A percentile compares a stretch with the other conserved stretches of the same genome.
Evolutionary conservation across 2,888 invertebrate species (phyloP).

Genomic region (Argyresthia albistria): DNA sequence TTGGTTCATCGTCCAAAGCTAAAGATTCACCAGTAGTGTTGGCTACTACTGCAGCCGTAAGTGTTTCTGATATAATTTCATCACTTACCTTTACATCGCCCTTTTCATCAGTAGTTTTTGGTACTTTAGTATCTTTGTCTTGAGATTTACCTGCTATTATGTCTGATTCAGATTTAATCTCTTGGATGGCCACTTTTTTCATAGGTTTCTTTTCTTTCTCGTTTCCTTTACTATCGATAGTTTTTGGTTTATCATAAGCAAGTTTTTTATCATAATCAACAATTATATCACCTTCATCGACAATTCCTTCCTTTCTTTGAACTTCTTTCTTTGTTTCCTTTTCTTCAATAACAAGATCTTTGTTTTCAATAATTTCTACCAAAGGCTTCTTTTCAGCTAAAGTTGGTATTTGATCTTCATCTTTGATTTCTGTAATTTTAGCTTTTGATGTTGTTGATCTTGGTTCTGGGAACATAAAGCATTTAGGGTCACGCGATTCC

Average conservation of each 20-base stretch:
- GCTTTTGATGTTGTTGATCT: slow-evolving; percentile 16
- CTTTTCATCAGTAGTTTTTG: not conserved
- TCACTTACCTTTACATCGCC: not conserved
- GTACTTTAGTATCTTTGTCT: too few species aligned
- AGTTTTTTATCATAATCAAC: slow-evolving; percentile 38
- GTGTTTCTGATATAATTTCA: not conserved
- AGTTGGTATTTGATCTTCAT: slow-evolving; percentile 13
- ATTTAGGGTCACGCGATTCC: too few species aligned
- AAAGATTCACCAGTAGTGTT: too few species aligned
- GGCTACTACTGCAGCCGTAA: too few species aligned
- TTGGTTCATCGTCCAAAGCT: too few species aligned
- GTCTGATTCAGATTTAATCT: not conserved
- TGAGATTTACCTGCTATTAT: too few species aligned
- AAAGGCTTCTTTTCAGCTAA: slow-evolving; percentile 36
- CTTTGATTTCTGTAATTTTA: slow-evolving; percentile 20
- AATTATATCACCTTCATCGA: slow-evolving; percentile 26
- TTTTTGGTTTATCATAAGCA: slow-evolving; percentile 18
- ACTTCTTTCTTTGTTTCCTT: slow-evolving; percentile 11
- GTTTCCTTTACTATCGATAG: not conserved
- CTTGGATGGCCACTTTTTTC: not conserved
- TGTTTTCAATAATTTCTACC: slow-evolving; percentile 41
- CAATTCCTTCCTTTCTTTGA: slow-evolving; percentile 15
- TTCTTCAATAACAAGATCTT: slow-evolving; percentile 17
- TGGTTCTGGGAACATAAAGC: slow-evolving; percentile 19
- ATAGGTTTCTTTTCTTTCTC: not conserved